phyloP scores from a whole-genome alignment of 2,888 invertebrate genomes.

The Pandemis heparana region DNA sequence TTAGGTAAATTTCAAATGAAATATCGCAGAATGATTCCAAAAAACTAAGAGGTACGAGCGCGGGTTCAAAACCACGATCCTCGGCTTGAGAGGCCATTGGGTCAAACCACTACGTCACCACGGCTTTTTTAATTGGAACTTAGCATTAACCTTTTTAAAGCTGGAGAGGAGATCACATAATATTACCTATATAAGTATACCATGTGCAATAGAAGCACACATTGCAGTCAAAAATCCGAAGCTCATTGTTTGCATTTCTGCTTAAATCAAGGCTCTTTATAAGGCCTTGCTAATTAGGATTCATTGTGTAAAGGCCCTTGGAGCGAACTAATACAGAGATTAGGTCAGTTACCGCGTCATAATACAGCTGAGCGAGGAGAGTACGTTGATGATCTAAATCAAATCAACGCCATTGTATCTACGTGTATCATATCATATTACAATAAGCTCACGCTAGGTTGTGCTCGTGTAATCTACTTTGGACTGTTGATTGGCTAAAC shows the following conservation, averaged over 20 bases:
- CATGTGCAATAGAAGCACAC: too few species aligned
- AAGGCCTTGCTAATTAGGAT: not conserved
- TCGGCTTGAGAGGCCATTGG: too few species aligned
- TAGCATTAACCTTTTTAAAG: too few species aligned
- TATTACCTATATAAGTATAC: too few species aligned
- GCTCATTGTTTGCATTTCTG: not conserved
- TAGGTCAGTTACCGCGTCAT: conserved; percentile 57
- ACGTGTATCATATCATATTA: conserved; percentile 37
- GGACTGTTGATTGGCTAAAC: conserved; percentile 43
- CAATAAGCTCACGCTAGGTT: conserved; percentile 38
- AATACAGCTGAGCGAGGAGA: conserved; percentile 45
- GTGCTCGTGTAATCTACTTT: conserved; percentile 26
- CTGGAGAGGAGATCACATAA: too few species aligned
- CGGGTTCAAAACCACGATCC: too few species aligned
- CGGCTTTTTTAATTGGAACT: too few species aligned
- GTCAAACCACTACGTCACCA: too few species aligned
- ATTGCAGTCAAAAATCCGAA: too few species aligned
- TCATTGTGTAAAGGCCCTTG: conserved; percentile 6
- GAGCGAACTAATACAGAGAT: conserved; percentile 40
- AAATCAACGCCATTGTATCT: conserved; percentile 61
- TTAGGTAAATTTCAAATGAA: too few species aligned
- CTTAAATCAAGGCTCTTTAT: not conserved
- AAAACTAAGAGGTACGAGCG: too few species aligned
- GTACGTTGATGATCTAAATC: conserved; percentile 58
- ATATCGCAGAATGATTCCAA: too few species aligned